Evolutionary conservation across 92 coral and sea anemone species (phyloP), one percentile per base, ranked within the genome.

Genomic region (Bergia sp.): DNA sequence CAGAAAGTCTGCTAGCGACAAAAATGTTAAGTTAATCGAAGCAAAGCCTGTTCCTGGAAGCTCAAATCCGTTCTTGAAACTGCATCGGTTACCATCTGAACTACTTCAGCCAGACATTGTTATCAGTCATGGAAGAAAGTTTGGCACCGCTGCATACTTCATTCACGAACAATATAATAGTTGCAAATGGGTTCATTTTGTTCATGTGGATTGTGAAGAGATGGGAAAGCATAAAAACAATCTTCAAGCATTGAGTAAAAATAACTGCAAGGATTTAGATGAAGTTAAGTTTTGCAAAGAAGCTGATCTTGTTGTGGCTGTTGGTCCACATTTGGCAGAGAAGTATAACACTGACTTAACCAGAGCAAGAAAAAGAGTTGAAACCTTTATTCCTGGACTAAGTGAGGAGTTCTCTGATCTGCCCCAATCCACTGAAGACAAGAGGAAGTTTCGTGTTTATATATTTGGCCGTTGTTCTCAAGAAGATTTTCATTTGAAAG

Each of bases 291-390:
- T 58, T 65, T 89, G 91, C 36, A 21, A 74, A 76, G 15, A 40
- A 0, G 88, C 91, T 23, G 85, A 89, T 89, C 69, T 75, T 44
- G 91, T 83, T 0, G 91, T 89, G 8, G 91, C 88, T 10, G 76
- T 89, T 58, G 91, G 91, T 4, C 89, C 88, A 8, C 71, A 39
- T 13, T 45, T 89, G 23, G 16, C 0, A 7, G 83, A 89, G 16
- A 20, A 61, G 61, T 89, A 82, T 45, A 50, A 47, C 1, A 11
- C 64, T 1, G 41, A 29, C 88, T 81, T 89, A 50, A 39, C 15
- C 53, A 39, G 23, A 0, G 0, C 38, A 7, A 42, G 45, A 4
- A 82, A 69, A 61, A 43, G 39, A 53, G 58, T 53, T 53, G 58
- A 53, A 53, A 9, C 12, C 0, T 53, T 53, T 53, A 53, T 7